Evolutionary conservation across 2,888 invertebrate genomes (phyloP), one percentile per base, ranked within the genome.

Genomic region (Rhaphigaster nebulosa): DNA sequence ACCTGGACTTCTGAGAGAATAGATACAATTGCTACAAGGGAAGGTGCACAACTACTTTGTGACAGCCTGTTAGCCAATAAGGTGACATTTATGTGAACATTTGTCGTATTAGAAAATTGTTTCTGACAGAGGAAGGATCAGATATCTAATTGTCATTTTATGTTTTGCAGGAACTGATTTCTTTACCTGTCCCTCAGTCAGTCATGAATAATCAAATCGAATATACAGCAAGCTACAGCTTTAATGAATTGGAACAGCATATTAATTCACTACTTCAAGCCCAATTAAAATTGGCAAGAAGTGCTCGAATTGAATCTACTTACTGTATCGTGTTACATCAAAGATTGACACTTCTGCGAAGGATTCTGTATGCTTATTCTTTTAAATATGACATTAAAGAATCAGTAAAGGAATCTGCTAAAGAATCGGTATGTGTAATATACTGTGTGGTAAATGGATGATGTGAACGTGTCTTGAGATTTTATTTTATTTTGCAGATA

Each of bases 1-100:
- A 93, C 94, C 38, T 96, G 96, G 96, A 94, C 95, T n/a, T 93
- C 94, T 90, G 95, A 95, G 93, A 95, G 95, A 95, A 93, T 92
- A 56, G 93, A 93, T 90, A 94, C 93, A 91, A 94, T 95, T 91
- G 94, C 95, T 23, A 94, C 94, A 87, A 93, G 95, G 91, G 95
- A 95, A 93, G 94, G 94, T 41, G 94, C 95, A 12, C 94, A 94
- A 87, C 93, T 94, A 3, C 94, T 95, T 92, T 96, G 95, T 93
- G 95, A 95, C 91, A 93, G 94, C 90, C 94, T 96, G 18, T 92
- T 95, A 52, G 94, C 94, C 65, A 95, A 95, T 93, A 95, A 95
- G 93, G 95, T 94, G 93, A 65, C 13, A 45, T 45, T 87, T 20
- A 26, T 29, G 5, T 52, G 23, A 45, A 54, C 38, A 45, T 41